Base-by-base conservation (phyloP, 2,888 invertebrate species). In the Cybosia mesomella region DNA sequence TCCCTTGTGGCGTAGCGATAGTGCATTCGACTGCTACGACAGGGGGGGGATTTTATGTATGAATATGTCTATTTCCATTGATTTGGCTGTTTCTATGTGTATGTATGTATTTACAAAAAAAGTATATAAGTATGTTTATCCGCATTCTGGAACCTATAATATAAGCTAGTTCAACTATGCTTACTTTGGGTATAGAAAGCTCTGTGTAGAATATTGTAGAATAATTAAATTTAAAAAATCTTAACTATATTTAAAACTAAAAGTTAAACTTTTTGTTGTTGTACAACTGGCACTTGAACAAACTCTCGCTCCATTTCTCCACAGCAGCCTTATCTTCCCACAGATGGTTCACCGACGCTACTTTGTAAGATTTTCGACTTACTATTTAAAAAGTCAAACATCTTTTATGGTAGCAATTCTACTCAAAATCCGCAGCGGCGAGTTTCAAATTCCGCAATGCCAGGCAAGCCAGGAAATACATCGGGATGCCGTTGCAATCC, bases 401-500 rank as follows among this genome's bases (percentile, higher is more conserved):
- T 76, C 72, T 73, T 72, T 79, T 58, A 65, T 61, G 57, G 64
- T 63, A 73, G 67, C 71, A 71, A 71, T 72, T 39, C 74, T 74
- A 60, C 58, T 77, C 74, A 76, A 79, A 78, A 83, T 76, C 72
- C 76, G 60, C 64, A 70, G 71, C 60, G 66, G 66, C 80, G 72
- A 66, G 75, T 70, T 79, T 76, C 67, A 68, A 68, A 82, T 79
- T 79, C 83, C 83, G 65, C 80, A 79, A 75, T 72, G 72, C 72
- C 77, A 74, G 68, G 71, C 72, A 59, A 71, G 67, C 74, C 72
- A 74, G 77, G 72, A 78, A 81, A 77, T 78, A 77, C 77, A 70
- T 58, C 77, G 78, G 68, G 79, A 81, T 77, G 74, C 77, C 72
- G 77, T 68, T 73, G 76, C 80, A 78, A 83, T 82, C 74, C 77